Percentiles rank a stretch among this genome's conserved stretches.
Evolutionary conservation across 2,888 invertebrate species (phyloP).

Genomic region (Lasioglossum villosulum): DNA sequence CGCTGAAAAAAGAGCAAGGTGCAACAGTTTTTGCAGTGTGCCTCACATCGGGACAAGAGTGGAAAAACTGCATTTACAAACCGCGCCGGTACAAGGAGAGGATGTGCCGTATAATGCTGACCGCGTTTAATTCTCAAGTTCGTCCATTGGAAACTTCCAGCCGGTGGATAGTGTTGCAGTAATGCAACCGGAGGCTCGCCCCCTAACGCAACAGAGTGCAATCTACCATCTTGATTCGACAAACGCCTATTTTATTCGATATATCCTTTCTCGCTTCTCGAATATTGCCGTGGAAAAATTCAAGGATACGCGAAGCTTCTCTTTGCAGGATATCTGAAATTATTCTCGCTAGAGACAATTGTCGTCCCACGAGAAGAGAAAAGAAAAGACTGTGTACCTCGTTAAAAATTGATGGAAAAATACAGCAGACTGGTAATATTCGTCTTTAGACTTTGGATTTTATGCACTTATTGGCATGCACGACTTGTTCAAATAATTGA

Average conservation of each 20-base stretch:
- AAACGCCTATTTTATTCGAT: neutral
- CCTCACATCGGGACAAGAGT: neutral
- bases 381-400: neutral
- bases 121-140: slow-evolving; percentile 14
- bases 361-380: neutral
- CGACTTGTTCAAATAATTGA: neutral
- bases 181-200: neutral
- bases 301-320: neutral
- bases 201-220: neutral
- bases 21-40: neutral
- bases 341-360: neutral
- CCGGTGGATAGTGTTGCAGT: neutral
- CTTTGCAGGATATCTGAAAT: neutral
- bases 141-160: slow-evolving; percentile 21
- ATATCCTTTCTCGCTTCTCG: neutral
- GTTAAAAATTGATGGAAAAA: neutral
- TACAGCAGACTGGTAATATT: neutral
- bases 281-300: neutral
- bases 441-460: neutral
- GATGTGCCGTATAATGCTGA: slow-evolving; percentile 2
- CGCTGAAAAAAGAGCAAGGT: neutral
- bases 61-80: slow-evolving; percentile 13
- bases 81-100: neutral
- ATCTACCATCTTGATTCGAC: slow-evolving; percentile 1
- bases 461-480: no score